Evolutionary conservation across 2,797 vertebrate genomes (phyloP), one percentile per base, ranked within the genome.

Genomic region (Micromesistius poutassou): DNA sequence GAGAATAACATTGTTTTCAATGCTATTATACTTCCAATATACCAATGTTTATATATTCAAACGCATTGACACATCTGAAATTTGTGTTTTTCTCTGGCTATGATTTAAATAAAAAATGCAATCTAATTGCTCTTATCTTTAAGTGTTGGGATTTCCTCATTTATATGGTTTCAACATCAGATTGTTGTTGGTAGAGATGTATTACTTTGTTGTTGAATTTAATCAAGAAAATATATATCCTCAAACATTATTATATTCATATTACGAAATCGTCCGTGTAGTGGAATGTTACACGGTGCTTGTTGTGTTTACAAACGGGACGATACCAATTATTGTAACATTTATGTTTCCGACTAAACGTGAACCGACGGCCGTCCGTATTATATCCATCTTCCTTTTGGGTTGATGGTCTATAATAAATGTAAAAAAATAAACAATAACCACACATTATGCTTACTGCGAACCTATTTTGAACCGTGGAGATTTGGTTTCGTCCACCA

Each of bases 221-320:
- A 13, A 71, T 30, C 14, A 13, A 30, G 13, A 30, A 71, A 30
- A 71, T 16, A 14, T 16, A 71, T 16, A 1, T 31, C 28, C 10
- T 71, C 14, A 35, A 35, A 22, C 22, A 62, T 25, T 25, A 25
- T 9, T 4, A 28, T 71, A 4, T 71, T 71, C 1, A 30, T 71
- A 30, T 71, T 50, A 28, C 25, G 72, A 30, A 16, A 33, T 85
- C 74, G 80, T 36, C 80, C 16, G 2, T 80, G 50, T 83, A 80
- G 77, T 79, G 90, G 87, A 90, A 91, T 89, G 90, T 80, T 38
- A 36, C 30, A 42, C 62, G 25, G 5, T 79, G 78, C 82, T 76
- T 66, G 80, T 83, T 84, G 80, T 86, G 89, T 92, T 92, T 91
- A 91, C 90, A 90, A 91, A 88, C 68, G 85, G 89, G 90, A 84